phyloP scores from a whole-genome alignment of 2,113 vertebrate species.

The Callocephalon fimbriatum region DNA sequence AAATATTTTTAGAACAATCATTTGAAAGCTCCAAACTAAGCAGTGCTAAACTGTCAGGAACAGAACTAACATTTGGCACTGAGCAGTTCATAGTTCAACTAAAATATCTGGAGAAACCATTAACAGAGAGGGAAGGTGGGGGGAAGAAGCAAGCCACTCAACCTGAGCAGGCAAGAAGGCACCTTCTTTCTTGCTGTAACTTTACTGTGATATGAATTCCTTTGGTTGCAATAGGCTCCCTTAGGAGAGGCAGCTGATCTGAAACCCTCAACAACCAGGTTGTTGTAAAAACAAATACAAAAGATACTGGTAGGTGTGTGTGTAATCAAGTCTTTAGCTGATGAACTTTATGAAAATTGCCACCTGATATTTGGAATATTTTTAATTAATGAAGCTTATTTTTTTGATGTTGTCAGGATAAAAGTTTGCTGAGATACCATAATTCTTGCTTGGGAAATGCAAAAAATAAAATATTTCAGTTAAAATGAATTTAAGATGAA shows the following conservation, averaged over 20 bases:
- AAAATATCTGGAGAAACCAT: background rate
- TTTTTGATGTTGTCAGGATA: background rate
- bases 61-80: background rate
- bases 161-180: background rate
- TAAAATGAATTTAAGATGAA: background rate
- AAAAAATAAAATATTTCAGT: background rate
- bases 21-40: background rate
- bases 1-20: background rate
- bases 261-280: background rate
- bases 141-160: background rate
- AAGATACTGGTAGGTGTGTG: background rate
- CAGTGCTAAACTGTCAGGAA: background rate
- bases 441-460: background rate
- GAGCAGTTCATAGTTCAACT: background rate
- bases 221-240: background rate
- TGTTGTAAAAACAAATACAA: background rate
- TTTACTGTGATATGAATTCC: background rate
- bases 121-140: background rate
- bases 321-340: accelerated
- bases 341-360: background rate
- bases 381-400: background rate
- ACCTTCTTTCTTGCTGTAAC: background rate
- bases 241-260: background rate
- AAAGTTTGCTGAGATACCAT: background rate
- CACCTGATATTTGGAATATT: background rate